Conservation (phyloP, 2,113 vertebrate species). For the Andinoacara biseriatus region DNA sequence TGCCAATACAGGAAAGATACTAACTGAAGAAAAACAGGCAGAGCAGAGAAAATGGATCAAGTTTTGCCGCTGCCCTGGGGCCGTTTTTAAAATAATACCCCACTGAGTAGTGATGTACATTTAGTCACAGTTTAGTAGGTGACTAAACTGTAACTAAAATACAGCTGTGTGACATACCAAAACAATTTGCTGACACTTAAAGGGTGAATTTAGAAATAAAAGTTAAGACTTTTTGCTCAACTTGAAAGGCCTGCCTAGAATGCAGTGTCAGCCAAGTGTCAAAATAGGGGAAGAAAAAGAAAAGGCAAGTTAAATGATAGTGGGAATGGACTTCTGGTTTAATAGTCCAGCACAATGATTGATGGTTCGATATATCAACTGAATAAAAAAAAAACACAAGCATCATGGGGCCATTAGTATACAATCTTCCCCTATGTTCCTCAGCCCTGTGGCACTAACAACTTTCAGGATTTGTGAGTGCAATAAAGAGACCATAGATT, state of each 20-base stretch:
- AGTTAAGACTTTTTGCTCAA: background rate
- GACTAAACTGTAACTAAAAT: background rate
- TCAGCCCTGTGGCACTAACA: slow-evolving; percentile 69
- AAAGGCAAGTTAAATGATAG: slow-evolving; percentile 10
- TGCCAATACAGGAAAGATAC: background rate
- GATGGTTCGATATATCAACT: slow-evolving; percentile 59
- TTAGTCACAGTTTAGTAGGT: background rate
- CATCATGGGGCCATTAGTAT: slow-evolving; percentile 69
- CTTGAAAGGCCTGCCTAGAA: background rate
- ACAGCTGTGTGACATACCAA: background rate
- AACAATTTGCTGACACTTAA: background rate
- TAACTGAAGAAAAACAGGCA: background rate
- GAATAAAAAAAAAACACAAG: slow-evolving; percentile 43
- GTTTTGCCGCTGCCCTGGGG: background rate
- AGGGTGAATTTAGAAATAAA: background rate
- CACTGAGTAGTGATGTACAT: background rate
- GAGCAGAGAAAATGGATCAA: background rate
- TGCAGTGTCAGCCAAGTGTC: slow-evolving; percentile 33
- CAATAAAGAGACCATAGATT: slow-evolving; percentile 76
- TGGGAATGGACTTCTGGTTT: slow-evolving; percentile 22
- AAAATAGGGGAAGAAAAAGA: slow-evolving; percentile 10
- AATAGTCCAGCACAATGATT: slow-evolving; percentile 41
- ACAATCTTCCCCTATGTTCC: slow-evolving; percentile 63
- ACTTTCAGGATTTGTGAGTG: slow-evolving; percentile 73
- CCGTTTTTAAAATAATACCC: background rate